Conservation (phyloP, 2,888 invertebrate genomes). For the Tortrix viridana region DNA sequence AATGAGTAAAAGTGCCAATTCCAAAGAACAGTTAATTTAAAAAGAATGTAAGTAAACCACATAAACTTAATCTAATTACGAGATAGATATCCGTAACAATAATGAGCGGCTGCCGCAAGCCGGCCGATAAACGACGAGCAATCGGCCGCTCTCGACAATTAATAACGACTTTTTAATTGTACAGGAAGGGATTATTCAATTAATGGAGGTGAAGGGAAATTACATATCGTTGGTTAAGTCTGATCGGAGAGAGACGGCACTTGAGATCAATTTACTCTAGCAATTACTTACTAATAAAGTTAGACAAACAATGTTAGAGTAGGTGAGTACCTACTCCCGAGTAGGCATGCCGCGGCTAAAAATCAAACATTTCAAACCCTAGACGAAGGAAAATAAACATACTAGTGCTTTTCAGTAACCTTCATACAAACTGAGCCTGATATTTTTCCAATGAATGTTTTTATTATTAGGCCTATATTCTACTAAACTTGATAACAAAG, state of each 20-base stretch:
- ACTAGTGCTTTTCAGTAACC: too few species aligned
- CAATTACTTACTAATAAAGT: not conserved
- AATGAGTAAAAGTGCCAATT: conserved; percentile 4
- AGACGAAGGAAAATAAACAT: too few species aligned
- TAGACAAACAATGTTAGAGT: not conserved
- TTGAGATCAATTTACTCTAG: conserved; percentile 7
- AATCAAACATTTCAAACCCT: too few species aligned
- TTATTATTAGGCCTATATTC: not conserved
- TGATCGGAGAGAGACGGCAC: conserved; percentile 10
- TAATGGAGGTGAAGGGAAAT: conserved; percentile 43
- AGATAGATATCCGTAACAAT: conserved; percentile 43
- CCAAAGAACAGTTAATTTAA: conserved; percentile 8
- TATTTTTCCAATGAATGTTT: not conserved
- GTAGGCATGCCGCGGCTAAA: too few species aligned
- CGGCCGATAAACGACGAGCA: conserved; percentile 21
- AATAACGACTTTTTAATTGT: conserved; percentile 60
- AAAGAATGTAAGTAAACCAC: conserved; percentile 22
- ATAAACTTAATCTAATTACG: conserved; percentile 23
- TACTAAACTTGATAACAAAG: not conserved
- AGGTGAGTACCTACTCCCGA: too few species aligned
- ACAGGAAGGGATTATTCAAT: conserved; percentile 67
- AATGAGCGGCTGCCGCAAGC: conserved; percentile 49
- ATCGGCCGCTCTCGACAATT: conserved; percentile 58
- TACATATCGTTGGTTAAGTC: conserved; percentile 19
- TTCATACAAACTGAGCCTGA: too few species aligned